Percentiles rank a stretch among this genome's conserved stretches.
phyloP scores from a whole-genome alignment of 2,113 vertebrate genomes.

The Odontophorus gujanensis region DNA sequence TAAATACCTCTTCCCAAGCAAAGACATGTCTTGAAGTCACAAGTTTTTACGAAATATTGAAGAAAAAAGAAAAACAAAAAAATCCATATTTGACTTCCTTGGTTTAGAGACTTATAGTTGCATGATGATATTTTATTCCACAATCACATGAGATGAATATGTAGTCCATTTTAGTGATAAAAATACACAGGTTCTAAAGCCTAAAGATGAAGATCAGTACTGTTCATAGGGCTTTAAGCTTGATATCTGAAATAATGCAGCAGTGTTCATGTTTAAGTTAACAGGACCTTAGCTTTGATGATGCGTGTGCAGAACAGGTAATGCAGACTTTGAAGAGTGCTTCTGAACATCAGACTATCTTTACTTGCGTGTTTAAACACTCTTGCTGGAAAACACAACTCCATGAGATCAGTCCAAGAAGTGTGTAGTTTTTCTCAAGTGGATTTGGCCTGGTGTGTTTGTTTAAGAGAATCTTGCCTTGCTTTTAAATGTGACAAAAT shows the following conservation, averaged over 20 bases:
- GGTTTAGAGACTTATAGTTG: background rate
- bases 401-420: background rate
- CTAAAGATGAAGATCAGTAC: background rate
- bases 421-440: background rate
- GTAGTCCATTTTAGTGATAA: background rate
- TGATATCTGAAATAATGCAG: background rate
- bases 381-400: background rate
- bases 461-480: background rate
- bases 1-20: background rate
- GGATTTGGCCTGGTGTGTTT: background rate
- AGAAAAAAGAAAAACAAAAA: background rate
- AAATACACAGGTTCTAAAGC: background rate
- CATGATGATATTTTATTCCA: background rate
- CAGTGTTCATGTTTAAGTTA: background rate
- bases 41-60: background rate
- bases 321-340: background rate
- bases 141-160: background rate
- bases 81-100: background rate
- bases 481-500: background rate
- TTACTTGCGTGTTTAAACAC: background rate
- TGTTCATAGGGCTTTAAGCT: background rate
- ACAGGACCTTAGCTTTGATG: background rate
- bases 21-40: background rate
- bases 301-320: background rate
- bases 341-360: background rate